Evolutionary conservation across 2,888 invertebrate genomes (phyloP), one percentile per base, ranked within the genome.

Genomic region (Tinea pellionella): DNA sequence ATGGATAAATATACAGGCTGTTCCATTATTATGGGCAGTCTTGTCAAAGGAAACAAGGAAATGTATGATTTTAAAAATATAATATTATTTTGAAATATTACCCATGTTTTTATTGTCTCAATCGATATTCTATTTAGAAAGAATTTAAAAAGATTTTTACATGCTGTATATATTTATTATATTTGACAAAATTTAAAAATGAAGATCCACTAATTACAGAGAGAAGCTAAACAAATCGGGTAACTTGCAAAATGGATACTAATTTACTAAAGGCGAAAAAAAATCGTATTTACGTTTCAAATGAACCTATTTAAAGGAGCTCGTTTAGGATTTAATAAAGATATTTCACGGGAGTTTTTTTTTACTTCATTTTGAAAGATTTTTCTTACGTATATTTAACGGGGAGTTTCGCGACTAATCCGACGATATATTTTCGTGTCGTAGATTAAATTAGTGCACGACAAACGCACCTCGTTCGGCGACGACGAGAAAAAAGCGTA

Each of bases 231-330:
- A 87, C 84, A 87, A 87, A 87, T 87, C 80, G 81, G 74, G 60
- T 43, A 30, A 58, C 56, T 61, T 59, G 55, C 76, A 77, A 80
- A 86, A 86, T 86, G 86, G 85, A 84, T 82, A 78, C 86, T 87
- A 78, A 80, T 80, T 80, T 78, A 74, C 73, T 75, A 75, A 79
- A 77, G 66, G 64, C 68, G 66, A 57, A 51, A 61, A 62, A 63
- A 65, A 64, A 71, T 69, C 67, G 64, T 64, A 63, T 67, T 70
- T 72, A 73, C 72, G 37, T 74, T 71, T 71, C 80, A 85, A 86
- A 86, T 78, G 85, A 86, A 86, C 81, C 85, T 85, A 85, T 85
- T 86, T 83, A 85, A 80, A 77, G 66, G 71, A 70, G 74, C 51
- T 59, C 59, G 56, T 60, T 60, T 73, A 71, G 85, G 87, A 85